These are phyloP conservation scores for Cydia fagiglandana DNA, from an alignment of 1,140 invertebrate genomes.

Conservation along the genomic window DNA sequence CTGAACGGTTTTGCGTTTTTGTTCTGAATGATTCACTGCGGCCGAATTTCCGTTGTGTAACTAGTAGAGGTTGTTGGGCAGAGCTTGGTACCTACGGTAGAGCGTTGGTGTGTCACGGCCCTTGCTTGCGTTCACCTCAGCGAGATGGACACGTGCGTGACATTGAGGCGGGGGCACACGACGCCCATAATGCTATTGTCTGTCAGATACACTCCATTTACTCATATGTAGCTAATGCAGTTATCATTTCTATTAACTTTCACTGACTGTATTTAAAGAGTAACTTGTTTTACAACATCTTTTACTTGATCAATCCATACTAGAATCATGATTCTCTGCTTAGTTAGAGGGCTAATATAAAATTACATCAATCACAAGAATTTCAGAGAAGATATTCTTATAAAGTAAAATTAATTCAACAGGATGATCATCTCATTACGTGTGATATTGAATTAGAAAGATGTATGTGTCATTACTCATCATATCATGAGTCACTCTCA, in stretches of 20 bases:
- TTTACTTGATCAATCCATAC: background rate
- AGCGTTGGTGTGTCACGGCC: constrained; percentile 38
- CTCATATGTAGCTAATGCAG: background rate
- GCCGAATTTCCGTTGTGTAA: constrained; percentile 44
- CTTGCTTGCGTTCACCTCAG: constrained; percentile 39
- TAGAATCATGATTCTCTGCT: no score
- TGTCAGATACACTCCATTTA: background rate
- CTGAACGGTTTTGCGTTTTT: constrained; percentile 30
- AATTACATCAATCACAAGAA: no score
- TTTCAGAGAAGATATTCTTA: background rate
- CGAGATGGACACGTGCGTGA: constrained; percentile 50
- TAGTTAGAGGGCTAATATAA: no score
- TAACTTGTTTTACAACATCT: background rate
- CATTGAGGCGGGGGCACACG: constrained; percentile 45
- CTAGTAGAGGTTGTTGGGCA: constrained; percentile 33
- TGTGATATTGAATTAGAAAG: background rate
- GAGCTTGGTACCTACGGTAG: constrained; percentile 13
- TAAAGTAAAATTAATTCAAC: background rate
- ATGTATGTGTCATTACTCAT: background rate
- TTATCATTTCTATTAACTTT: background rate
- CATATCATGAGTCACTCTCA: background rate
- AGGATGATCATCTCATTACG: background rate
- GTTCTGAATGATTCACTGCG: constrained; percentile 33
- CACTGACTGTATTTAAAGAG: background rate
- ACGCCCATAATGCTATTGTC: background rate